Percentiles rank a stretch among this genome's conserved stretches.
phyloP scores from a whole-genome alignment of 2,797 vertebrate genomes.

The Parambassis ranga region DNA sequence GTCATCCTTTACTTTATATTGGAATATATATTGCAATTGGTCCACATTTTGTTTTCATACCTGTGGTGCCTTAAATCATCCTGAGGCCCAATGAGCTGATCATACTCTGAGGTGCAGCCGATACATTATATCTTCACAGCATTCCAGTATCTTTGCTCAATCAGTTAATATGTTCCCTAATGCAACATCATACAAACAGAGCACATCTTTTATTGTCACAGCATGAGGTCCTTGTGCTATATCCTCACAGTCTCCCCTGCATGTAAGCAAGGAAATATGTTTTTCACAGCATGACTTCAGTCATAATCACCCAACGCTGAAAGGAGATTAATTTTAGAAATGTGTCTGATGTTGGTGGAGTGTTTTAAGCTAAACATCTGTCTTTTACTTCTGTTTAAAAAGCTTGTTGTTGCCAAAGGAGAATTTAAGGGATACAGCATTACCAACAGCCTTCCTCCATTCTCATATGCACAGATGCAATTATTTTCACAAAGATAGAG shows the following conservation, averaged over 20 bases:
- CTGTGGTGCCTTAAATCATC: too few relatives aligned
- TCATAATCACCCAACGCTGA: slow-evolving; percentile 17
- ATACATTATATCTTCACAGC: neutral
- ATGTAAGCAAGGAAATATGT: slow-evolving; percentile 3
- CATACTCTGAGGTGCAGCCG: too few relatives aligned
- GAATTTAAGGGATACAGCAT: slow-evolving; percentile 4
- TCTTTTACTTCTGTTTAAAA: neutral
- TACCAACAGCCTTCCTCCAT: neutral
- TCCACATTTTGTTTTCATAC: too few relatives aligned
- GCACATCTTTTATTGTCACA: neutral
- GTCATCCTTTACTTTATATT: too few relatives aligned
- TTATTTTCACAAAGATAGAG: slow-evolving; percentile 51
- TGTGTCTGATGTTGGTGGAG: neutral
- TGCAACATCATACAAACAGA: neutral
- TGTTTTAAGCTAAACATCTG: slow-evolving; percentile 1
- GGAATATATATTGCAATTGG: too few relatives aligned
- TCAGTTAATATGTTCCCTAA: neutral
- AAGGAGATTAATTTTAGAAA: slow-evolving; percentile 3
- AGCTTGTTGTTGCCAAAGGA: slow-evolving; percentile 1
- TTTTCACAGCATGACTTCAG: neutral
- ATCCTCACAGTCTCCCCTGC: neutral
- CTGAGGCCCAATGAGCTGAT: too few relatives aligned
- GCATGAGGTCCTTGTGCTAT: neutral
- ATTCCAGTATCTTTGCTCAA: neutral
- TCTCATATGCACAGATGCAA: slow-evolving; percentile 43